phyloP scores from a whole-genome alignment of 1,140 invertebrate genomes.

The Xylocopa sonorina region DNA sequence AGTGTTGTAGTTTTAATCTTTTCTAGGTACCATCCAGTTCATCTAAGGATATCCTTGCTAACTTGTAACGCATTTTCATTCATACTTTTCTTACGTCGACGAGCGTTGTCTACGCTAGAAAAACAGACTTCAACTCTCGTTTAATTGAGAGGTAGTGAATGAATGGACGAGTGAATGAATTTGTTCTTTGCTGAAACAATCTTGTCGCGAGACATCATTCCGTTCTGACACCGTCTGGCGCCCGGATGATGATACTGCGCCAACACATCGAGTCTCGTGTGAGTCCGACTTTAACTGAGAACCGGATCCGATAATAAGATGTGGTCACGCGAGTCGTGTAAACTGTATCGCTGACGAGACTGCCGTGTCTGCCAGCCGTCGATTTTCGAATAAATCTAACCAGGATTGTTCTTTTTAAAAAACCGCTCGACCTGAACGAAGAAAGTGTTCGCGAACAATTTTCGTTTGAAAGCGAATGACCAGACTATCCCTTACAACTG shows the following conservation, averaged over 20 bases:
- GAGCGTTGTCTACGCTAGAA: too few species aligned
- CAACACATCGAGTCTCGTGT: slow-evolving; percentile 8
- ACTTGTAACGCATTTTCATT: too few species aligned
- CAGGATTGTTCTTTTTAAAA: neutral
- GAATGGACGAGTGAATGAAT: neutral
- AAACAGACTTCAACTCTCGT: too few species aligned
- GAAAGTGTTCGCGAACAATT: neutral
- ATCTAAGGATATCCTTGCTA: too few species aligned
- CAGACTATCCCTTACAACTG: neutral
- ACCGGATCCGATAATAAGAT: slow-evolving; percentile 34
- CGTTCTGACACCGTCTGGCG: neutral
- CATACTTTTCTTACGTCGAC: too few species aligned
- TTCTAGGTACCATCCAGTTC: neutral
- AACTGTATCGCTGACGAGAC: neutral
- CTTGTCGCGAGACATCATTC: neutral
- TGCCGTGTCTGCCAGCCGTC: neutral
- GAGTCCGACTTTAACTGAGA: slow-evolving; percentile 7
- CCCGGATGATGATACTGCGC: neutral
- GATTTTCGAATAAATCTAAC: neutral
- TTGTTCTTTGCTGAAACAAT: neutral
- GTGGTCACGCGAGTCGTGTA: slow-evolving; percentile 25
- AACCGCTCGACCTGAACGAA: neutral
- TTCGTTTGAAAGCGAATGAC: neutral
- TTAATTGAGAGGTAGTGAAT: neutral
- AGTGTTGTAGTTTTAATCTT: too few species aligned